Evolutionary conservation across 2,888 invertebrate genomes (phyloP), one percentile per base, ranked within the genome.

Genomic region (Seira ritae): DNA sequence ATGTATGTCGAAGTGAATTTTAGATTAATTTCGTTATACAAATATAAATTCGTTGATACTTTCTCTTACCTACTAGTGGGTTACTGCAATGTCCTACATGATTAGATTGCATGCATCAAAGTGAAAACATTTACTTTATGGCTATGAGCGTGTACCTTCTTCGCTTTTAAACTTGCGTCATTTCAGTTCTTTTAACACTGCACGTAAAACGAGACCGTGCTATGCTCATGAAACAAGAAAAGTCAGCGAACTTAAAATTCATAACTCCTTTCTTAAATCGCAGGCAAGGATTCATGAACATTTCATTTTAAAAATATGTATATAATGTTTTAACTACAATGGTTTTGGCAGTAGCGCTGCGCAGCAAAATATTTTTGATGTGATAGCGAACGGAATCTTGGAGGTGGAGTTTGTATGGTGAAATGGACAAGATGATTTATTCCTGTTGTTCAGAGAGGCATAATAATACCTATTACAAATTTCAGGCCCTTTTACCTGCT

Each of bases 171-270:
- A 50, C 50, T 2, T 50, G 50, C 50, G 3, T n/a, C 12, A 8
- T 50, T 50, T n/a, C 15, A 50, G 3, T 50, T 50, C 50, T 8
- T n/a, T 50, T 50, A n/a, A n/a, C n/a, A n/a, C n/a, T n/a, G n/a
- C n/a, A n/a, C n/a, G 12, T 3, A 50, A 50, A 50, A 50, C 3
- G 12, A 8, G 50, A 50, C 50, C 50, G 3, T 50, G 12, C 17
- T 50, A 50, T 50, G 17, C 17, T 50, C 31, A 31, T 31, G 31
- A 31, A 31, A 31, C 31, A n/a, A 8, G 50, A 50, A 50, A 50
- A 50, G 50, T 50, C 50, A 50, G 50, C 12, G 50, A 50, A 50
- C 50, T 50, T 50, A 50, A 50, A 50, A 50, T n/a, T 50, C 3
- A n/a, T 8, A 12, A 2, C 17, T 8, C 17, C 12, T 50, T 50